Evolutionary conservation across 2,113 vertebrate genomes (phyloP).

Genomic region (Sardina pilchardus): DNA sequence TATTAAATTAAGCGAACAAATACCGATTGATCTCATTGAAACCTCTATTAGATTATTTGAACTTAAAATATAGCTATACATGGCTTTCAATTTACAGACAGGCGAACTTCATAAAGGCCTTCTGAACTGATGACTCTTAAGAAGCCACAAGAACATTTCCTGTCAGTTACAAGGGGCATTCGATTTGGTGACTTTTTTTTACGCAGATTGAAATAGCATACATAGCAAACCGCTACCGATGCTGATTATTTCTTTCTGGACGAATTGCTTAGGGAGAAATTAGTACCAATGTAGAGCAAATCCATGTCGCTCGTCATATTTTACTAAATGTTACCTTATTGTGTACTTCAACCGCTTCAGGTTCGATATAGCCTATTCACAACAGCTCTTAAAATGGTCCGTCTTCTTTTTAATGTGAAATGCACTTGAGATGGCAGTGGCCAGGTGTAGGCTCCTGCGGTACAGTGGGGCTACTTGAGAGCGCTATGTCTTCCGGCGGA

Average conservation of each 20-base stretch:
- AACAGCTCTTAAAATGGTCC: not conserved
- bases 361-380: not conserved
- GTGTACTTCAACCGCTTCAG: not conserved
- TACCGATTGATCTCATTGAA: not conserved
- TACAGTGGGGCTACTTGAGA: conserved; percentile 29
- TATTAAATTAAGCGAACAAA: too few species aligned
- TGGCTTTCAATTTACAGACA: not conserved
- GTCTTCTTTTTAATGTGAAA: not conserved
- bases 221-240: not conserved
- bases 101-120: not conserved
- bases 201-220: too few species aligned
- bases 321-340: not conserved
- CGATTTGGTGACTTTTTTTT: not conserved
- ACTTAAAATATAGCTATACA: not conserved
- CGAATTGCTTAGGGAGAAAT: not conserved
- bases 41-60: not conserved
- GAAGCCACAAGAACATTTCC: not conserved
- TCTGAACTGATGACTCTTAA: not conserved
- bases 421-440: conserved; percentile 25
- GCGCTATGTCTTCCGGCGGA: conserved; percentile 43
- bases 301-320: not conserved
- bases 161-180: not conserved
- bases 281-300: not conserved
- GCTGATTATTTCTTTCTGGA: not conserved
- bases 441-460: conserved; percentile 49